Evolutionary conservation across 2,797 vertebrate genomes (phyloP).

Genomic region (Hyperoplus immaculatus): DNA sequence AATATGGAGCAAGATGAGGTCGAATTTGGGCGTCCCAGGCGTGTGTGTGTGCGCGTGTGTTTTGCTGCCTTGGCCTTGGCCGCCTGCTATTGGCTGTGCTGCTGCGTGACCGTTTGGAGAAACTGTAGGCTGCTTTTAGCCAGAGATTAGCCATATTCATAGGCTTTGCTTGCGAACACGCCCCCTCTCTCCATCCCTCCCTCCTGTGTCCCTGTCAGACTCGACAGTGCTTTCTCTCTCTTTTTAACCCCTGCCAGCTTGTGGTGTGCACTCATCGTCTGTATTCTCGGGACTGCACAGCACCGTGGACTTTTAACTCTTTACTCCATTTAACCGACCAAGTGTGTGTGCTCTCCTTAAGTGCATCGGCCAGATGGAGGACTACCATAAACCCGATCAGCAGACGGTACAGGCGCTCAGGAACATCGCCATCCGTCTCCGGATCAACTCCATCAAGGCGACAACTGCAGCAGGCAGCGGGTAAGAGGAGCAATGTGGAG

Average conservation of each 20-base stretch:
- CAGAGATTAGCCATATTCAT: conserved; percentile 67
- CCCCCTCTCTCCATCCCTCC: conserved; percentile 31
- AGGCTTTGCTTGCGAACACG: conserved; percentile 56
- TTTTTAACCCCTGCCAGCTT: conserved; percentile 70
- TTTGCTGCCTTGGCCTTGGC: background rate
- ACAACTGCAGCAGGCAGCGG: conserved; percentile 93
- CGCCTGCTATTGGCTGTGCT: conserved; percentile 35
- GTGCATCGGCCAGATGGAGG: conserved; percentile 86
- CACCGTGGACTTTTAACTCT: conserved; percentile 63
- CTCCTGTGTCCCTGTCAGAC: conserved; percentile 15
- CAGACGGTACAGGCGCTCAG: conserved; percentile 93
- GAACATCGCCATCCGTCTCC: conserved; percentile 93
- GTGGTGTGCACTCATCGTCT: conserved; percentile 27
- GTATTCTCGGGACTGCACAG: conserved; percentile 15
- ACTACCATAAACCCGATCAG: conserved; percentile 96
- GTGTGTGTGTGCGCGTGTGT: conserved; percentile 1
- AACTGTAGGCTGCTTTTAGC: conserved; percentile 46
- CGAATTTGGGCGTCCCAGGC: background rate
- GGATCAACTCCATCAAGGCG: conserved; percentile 93
- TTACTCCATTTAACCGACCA: conserved; percentile 37
- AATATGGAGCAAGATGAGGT: background rate
- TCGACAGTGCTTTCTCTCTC: conserved; percentile 25
- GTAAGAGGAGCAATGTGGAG: conserved; percentile 77
- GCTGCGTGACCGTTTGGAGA: conserved; percentile 46
- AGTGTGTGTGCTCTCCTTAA: conserved; percentile 29